These are phyloP conservation scores for Thunnus thynnus DNA, from an alignment of 2,113 vertebrate genomes.

Conservation along the genomic window DNA sequence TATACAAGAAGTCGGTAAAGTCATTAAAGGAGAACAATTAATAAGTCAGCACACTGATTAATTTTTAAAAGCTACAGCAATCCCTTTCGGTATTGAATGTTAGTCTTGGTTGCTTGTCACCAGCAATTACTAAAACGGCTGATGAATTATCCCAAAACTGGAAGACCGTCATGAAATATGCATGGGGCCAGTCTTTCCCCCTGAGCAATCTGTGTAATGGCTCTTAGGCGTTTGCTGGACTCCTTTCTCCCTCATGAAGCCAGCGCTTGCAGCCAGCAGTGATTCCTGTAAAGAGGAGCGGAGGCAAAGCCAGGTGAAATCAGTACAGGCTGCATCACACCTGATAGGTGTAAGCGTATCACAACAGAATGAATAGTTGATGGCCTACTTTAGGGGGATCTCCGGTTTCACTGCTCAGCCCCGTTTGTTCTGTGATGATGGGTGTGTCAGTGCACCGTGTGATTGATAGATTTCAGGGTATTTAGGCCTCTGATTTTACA, in stretches of 20 bases:
- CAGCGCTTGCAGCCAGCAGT: constrained; percentile 19
- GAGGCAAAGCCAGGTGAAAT: constrained; percentile 55
- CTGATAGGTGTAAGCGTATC: constrained; percentile 67
- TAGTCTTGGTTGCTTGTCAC: constrained; percentile 23
- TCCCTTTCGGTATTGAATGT: constrained; percentile 10
- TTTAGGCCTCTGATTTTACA: constrained; percentile 57
- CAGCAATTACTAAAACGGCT: constrained; percentile 8
- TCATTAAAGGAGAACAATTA: constrained; percentile 15
- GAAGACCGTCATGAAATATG: constrained; percentile 63
- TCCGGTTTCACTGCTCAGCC: constrained; percentile 66
- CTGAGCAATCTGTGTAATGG: constrained; percentile 36
- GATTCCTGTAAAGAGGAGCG: constrained; percentile 59
- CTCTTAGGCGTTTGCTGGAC: constrained; percentile 3
- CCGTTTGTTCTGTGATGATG: constrained; percentile 45
- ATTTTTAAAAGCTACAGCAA: constrained; percentile 41
- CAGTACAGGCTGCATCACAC: constrained; percentile 65
- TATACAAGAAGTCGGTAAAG: constrained; percentile 13
- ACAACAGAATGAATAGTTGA: constrained; percentile 75
- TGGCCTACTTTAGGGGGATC: constrained; percentile 77
- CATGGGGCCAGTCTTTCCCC: constrained; percentile 31
- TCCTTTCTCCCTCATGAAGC: neutral
- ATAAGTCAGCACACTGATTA: constrained; percentile 22
- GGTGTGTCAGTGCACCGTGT: constrained; percentile 63
- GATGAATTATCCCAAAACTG: constrained; percentile 50
- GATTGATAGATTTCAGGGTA: constrained; percentile 58